Conservation (phyloP, 2,797 vertebrate genomes). For the Vespertilio murinus region DNA sequence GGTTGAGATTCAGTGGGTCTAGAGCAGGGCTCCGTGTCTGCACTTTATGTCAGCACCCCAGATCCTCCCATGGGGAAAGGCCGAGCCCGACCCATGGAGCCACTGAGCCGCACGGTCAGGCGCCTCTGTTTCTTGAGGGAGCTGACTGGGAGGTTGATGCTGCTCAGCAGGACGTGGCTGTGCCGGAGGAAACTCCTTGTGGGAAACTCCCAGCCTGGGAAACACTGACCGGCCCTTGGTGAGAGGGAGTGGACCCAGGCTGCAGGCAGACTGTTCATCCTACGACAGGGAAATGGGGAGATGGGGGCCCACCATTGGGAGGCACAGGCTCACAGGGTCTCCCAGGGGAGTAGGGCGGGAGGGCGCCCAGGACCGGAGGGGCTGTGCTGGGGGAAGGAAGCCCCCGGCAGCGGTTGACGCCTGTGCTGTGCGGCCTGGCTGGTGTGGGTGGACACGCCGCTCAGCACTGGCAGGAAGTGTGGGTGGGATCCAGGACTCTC, state of each 20-base stretch:
- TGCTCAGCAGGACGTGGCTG: neutral
- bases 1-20: neutral
- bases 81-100: no score
- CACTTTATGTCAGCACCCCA: no score
- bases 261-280: neutral
- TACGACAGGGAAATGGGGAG: neutral
- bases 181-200: neutral
- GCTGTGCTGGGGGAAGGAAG: neutral
- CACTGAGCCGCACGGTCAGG: no score
- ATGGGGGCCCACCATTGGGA: neutral
- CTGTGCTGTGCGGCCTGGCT: neutral
- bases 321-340: neutral
- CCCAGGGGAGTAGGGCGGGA: neutral
- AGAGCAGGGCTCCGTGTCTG: no score
- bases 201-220: no score
- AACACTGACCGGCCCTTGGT: neutral
- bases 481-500: neutral
- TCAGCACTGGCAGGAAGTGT: neutral
- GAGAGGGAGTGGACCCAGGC: accelerated
- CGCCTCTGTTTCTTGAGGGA: neutral
- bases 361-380: neutral
- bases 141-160: neutral
- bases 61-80: no score
- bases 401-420: no score
- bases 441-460: neutral